These are phyloP conservation scores for Gnatocerus cornutus DNA, from an alignment of 2,888 invertebrate genomes.

Conservation along the genomic window DNA sequence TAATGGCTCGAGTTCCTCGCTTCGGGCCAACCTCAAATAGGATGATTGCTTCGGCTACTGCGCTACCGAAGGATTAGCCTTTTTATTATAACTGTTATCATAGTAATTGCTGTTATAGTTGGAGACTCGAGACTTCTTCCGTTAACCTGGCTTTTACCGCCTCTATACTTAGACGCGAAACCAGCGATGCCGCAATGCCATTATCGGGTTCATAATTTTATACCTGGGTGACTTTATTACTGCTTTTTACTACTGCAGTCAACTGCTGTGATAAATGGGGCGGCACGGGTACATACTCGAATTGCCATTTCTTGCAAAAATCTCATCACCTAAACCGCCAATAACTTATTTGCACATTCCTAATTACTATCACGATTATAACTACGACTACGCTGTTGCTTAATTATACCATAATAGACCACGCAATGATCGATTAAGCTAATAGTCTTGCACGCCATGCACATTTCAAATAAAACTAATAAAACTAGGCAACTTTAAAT, in stretches of 20 bases:
- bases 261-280: conserved; percentile 46
- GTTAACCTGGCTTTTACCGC: conserved; percentile 34
- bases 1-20: conserved; percentile 42
- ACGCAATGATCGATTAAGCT: conserved; percentile 14
- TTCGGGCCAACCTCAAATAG: conserved; percentile 36
- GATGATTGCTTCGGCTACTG: conserved; percentile 43
- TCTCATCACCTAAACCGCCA: conserved; percentile 6
- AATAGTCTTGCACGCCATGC: conserved; percentile 3
- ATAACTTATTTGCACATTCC: conserved; percentile 17
- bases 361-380: conserved; percentile 18
- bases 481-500: conserved; percentile 28
- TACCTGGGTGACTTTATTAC: conserved; percentile 50
- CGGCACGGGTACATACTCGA: conserved; percentile 30
- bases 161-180: conserved; percentile 38
- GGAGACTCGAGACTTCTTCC: conserved; percentile 23
- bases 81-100: conserved; percentile 48
- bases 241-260: conserved; percentile 46
- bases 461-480: conserved; percentile 14
- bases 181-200: conserved; percentile 39
- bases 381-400: conserved; percentile 3
- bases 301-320: conserved; percentile 23
- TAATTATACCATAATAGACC: conserved; percentile 15
- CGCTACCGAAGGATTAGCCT: conserved; percentile 43
- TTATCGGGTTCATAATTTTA: conserved; percentile 49
- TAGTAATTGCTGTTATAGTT: conserved; percentile 46